phyloP scores from a whole-genome alignment of 2,888 invertebrate genomes.

The Listrodromus nycthemerus region DNA sequence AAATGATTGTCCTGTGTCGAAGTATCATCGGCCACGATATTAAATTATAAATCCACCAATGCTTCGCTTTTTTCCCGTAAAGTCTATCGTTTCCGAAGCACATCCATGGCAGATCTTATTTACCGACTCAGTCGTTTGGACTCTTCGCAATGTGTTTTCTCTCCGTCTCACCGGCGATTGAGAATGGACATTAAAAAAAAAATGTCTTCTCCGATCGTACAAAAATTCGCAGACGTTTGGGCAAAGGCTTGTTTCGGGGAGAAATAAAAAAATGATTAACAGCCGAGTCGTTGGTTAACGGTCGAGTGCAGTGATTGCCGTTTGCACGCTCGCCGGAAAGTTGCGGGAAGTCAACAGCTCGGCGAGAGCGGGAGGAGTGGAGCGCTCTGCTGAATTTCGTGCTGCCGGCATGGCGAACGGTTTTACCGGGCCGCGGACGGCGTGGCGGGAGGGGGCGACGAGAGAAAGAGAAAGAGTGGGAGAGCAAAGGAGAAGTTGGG shows the following conservation, averaged over 20 bases:
- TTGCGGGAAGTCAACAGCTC: conserved; percentile 25
- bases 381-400: conserved; percentile 12
- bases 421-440: neutral
- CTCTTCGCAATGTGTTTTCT: too few species aligned
- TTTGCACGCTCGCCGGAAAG: conserved; percentile 30
- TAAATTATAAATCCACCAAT: too few species aligned
- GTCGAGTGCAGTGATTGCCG: conserved; percentile 41
- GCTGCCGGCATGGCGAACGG: conserved; percentile 4
- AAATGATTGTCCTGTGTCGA: too few species aligned
- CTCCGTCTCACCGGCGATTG: too few species aligned
- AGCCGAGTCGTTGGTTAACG: conserved; percentile 26
- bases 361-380: conserved; percentile 15
- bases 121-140: too few species aligned
- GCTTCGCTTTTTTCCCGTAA: too few species aligned
- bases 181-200: too few species aligned
- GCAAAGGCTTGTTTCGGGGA: neutral
- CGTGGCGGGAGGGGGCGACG: conserved; percentile 9
- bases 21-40: too few species aligned
- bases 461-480: conserved; percentile 13
- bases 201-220: too few species aligned
- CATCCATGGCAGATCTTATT: too few species aligned
- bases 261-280: conserved; percentile 12
- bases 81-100: too few species aligned
- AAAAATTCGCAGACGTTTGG: neutral
- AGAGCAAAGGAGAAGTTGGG: conserved; percentile 11